phyloP scores from a whole-genome alignment of 2,797 vertebrate genomes.

The Anableps anableps region DNA sequence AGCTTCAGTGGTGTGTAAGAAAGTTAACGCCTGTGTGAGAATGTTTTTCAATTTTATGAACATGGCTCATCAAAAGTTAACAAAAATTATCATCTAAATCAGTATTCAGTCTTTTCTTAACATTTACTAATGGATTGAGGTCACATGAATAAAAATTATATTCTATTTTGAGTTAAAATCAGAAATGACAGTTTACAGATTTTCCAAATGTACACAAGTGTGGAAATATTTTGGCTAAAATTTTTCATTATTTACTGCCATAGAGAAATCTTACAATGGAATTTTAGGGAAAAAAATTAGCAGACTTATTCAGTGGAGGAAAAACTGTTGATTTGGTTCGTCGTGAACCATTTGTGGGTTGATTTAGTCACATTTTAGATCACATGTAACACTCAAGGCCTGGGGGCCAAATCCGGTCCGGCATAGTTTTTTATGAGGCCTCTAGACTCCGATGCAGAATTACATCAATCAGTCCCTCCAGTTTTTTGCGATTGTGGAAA shows the following conservation, averaged over 20 bases:
- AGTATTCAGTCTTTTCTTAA: not conserved
- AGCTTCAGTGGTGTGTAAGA: conserved; percentile 45
- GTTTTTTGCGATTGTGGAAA: too few relatives aligned
- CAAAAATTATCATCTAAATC: not conserved
- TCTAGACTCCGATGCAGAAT: too few relatives aligned
- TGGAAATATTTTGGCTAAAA: not conserved
- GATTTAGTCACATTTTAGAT: not conserved
- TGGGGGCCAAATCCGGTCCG: too few relatives aligned
- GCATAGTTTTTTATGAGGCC: too few relatives aligned
- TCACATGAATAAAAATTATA: conserved; percentile 4
- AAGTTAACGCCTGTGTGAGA: conserved; percentile 11
- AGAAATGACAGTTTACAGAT: not conserved
- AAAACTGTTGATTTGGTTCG: not conserved
- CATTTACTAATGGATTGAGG: not conserved
- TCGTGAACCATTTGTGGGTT: not conserved
- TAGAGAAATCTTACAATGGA: not conserved
- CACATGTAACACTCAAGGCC: too few relatives aligned
- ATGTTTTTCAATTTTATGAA: conserved; percentile 1
- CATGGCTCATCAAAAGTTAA: not conserved
- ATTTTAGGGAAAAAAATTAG: not conserved
- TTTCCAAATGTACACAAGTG: too few relatives aligned
- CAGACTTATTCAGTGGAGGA: not conserved
- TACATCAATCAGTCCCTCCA: too few relatives aligned
- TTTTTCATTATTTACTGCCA: not conserved
- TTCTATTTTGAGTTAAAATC: not conserved